Percentiles rank a stretch among this genome's conserved stretches.
Evolutionary conservation across 2,797 vertebrate species (phyloP).

Genomic region (Adelosebastes latens): DNA sequence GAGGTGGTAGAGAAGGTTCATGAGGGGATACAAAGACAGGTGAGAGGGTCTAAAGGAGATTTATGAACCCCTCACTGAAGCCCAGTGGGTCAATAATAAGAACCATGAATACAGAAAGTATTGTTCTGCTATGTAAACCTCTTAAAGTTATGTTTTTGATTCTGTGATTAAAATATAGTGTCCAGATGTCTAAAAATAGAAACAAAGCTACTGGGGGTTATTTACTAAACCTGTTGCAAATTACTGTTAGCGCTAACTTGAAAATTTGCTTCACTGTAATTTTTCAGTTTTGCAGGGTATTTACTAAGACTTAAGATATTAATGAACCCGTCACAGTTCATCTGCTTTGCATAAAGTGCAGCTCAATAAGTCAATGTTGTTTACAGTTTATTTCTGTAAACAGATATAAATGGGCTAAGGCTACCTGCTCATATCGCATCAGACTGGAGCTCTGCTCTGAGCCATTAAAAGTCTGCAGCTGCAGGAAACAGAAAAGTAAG

Average conservation of each 20-base stretch:
- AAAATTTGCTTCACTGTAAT: background rate
- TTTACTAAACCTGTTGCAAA: too few species aligned
- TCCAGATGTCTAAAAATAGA: too few species aligned
- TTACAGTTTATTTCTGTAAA: background rate
- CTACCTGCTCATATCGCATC: background rate
- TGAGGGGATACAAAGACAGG: constrained; percentile 11
- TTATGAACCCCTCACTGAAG: constrained; percentile 20
- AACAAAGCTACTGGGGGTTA: too few species aligned
- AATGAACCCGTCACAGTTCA: background rate
- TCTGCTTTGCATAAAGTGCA: background rate
- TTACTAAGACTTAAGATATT: background rate
- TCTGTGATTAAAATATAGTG: background rate
- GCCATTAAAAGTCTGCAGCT: background rate
- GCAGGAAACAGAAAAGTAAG: background rate
- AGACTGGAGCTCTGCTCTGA: background rate
- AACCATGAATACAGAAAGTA: background rate
- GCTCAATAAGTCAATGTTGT: background rate
- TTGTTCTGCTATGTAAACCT: background rate
- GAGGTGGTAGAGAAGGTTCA: constrained; percentile 40
- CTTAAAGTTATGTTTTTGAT: background rate
- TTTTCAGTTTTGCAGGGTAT: background rate
- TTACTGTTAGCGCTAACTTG: background rate
- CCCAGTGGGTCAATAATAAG: constrained; percentile 1
- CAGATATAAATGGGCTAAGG: background rate
- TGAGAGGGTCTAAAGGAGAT: constrained; percentile 20